Conservation (phyloP, 2,113 vertebrate genomes). For the Heloderma charlesbogerti region DNA sequence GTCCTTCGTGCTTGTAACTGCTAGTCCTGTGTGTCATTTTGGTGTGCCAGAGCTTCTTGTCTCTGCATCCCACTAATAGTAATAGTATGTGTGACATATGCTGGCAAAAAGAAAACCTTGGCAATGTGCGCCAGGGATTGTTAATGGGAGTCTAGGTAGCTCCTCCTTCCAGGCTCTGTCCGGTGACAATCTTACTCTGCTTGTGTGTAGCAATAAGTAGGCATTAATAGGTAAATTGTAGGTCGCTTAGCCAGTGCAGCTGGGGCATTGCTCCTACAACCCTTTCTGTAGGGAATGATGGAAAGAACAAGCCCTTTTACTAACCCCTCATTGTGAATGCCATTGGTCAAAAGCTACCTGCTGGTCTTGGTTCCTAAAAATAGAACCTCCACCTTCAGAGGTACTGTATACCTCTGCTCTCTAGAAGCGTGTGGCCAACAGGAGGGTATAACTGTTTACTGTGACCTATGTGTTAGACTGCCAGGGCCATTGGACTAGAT, state of each 20-base stretch:
- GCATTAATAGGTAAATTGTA: background rate
- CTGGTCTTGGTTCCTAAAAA: background rate
- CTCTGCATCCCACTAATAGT: background rate
- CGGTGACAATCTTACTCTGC: background rate
- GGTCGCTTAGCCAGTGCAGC: background rate
- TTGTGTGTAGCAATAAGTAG: conserved; percentile 61
- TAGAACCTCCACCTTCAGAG: background rate
- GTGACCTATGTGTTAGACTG: too few relatives aligned
- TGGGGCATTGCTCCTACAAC: background rate
- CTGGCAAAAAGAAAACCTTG: background rate
- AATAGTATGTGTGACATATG: background rate
- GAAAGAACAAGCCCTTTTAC: background rate
- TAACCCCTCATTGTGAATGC: background rate
- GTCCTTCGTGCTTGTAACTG: background rate
- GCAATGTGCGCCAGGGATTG: conserved; percentile 1
- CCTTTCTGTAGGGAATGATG: background rate
- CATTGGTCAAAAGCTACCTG: background rate
- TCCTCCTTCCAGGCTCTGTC: conserved; percentile 14
- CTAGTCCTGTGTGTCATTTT: background rate
- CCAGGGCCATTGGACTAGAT: background rate
- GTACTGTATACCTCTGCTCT: background rate
- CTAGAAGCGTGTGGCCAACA: background rate
- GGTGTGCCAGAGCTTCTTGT: background rate
- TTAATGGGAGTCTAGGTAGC: background rate
- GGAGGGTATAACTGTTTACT: background rate